phyloP scores from a whole-genome alignment of 2,113 vertebrate genomes.

The Pedetes capensis region DNA sequence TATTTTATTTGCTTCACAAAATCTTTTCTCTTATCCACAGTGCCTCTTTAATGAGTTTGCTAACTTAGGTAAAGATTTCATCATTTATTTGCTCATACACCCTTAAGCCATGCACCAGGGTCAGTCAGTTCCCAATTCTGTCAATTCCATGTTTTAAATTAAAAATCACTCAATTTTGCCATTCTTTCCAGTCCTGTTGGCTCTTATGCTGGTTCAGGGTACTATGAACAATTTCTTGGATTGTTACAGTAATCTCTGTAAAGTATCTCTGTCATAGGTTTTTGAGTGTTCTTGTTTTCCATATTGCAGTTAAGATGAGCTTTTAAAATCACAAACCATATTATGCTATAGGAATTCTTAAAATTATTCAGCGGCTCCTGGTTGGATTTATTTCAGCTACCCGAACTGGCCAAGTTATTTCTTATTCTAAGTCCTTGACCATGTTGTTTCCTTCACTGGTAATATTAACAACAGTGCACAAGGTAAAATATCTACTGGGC shows the following conservation, averaged over 20 bases:
- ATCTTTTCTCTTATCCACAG: not conserved
- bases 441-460: not conserved
- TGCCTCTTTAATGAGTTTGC: not conserved
- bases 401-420: not conserved
- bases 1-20: constrained; percentile 13
- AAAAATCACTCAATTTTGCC: not conserved
- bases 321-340: not conserved
- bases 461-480: not conserved
- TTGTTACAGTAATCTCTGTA: not conserved
- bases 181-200: not conserved
- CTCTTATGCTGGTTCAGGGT: not conserved
- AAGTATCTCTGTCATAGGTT: not conserved
- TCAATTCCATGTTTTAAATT: not conserved
- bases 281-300: not conserved
- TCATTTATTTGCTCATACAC: not conserved
- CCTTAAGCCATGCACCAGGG: not conserved
- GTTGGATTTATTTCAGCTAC: not conserved
- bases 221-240: not conserved
- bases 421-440: not conserved
- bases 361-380: not conserved
- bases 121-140: not conserved
- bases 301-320: not conserved
- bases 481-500: not conserved
- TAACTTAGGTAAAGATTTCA: not conserved
- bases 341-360: not conserved